phyloP scores from a whole-genome alignment of 2,888 invertebrate species.

The Eupeodes latifasciatus region DNA sequence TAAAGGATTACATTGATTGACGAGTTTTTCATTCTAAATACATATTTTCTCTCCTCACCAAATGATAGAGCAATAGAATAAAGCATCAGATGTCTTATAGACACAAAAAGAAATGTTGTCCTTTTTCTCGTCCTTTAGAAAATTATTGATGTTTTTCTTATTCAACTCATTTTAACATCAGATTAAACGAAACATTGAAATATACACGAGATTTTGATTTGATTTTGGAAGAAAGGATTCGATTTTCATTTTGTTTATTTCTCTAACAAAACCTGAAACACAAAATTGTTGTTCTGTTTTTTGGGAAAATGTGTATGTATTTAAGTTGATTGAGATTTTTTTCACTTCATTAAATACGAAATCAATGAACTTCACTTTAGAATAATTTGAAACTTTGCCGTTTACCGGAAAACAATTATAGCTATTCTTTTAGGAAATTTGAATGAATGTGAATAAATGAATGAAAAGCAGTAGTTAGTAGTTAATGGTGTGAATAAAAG shows the following conservation, averaged over 20 bases:
- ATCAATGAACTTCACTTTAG: not conserved
- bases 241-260: not conserved
- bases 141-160: not conserved
- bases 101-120: not conserved
- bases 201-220: not conserved
- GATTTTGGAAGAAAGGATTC: not conserved
- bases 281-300: not conserved
- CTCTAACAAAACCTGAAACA: not conserved
- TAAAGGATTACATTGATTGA: constrained; percentile 2
- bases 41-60: not conserved
- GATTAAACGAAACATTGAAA: not conserved
- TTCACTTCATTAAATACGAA: constrained; percentile 16
- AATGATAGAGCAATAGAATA: too few relatives aligned
- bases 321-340: constrained; percentile 3
- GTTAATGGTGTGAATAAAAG: not conserved
- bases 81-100: not conserved
- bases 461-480: not conserved
- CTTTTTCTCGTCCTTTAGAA: not conserved
- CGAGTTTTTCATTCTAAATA: not conserved
- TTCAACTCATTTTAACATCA: not conserved
- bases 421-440: not conserved
- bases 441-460: not conserved
- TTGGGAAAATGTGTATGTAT: not conserved
- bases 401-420: not conserved
- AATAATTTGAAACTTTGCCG: not conserved